Conservation (phyloP, 2,888 invertebrate species). For the Drosophila tanythrix region DNA sequence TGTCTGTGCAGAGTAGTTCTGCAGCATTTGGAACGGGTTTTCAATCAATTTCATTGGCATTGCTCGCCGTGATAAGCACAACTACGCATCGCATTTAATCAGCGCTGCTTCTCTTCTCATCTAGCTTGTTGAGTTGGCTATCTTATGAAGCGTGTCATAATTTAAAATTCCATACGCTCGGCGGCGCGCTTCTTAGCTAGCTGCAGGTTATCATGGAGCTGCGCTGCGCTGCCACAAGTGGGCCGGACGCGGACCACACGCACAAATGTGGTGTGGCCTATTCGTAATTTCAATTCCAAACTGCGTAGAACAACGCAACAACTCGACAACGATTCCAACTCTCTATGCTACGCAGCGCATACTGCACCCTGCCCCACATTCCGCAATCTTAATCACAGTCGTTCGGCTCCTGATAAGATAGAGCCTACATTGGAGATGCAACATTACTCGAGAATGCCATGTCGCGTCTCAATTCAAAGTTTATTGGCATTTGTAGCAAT, state of each 20-base stretch:
- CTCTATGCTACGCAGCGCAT: conserved; percentile 8
- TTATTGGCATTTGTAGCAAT: conserved; percentile 23
- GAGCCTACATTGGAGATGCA: conserved; percentile 8
- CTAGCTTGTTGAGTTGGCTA: conserved; percentile 16
- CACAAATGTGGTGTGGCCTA: conserved; percentile 8
- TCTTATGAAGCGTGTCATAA: conserved; percentile 61
- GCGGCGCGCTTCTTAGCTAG: conserved; percentile 36
- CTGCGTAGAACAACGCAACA: conserved; percentile 59
- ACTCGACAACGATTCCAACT: neutral
- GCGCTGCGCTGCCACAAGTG: conserved; percentile 38
- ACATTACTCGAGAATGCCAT: conserved; percentile 7
- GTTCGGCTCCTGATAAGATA: conserved; percentile 21
- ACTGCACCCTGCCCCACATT: conserved; percentile 64
- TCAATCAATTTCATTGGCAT: conserved; percentile 55
- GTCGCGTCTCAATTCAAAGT: conserved; percentile 13
- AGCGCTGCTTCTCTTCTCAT: conserved; percentile 12
- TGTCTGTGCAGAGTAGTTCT: conserved; percentile 5
- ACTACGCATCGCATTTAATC: conserved; percentile 53
- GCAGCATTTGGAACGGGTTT: conserved; percentile 46
- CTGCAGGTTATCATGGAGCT: conserved; percentile 58
- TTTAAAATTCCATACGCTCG: conserved; percentile 42
- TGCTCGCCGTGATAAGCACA: conserved; percentile 48
- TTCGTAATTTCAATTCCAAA: conserved; percentile 24
- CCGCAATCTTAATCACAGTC: conserved; percentile 38
- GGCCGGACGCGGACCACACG: conserved; percentile 50